A percentile compares a stretch with the other conserved stretches of the same genome.
Conservation (phyloP, 2,888 invertebrate species). For the Camponotus fellah region DNA sequence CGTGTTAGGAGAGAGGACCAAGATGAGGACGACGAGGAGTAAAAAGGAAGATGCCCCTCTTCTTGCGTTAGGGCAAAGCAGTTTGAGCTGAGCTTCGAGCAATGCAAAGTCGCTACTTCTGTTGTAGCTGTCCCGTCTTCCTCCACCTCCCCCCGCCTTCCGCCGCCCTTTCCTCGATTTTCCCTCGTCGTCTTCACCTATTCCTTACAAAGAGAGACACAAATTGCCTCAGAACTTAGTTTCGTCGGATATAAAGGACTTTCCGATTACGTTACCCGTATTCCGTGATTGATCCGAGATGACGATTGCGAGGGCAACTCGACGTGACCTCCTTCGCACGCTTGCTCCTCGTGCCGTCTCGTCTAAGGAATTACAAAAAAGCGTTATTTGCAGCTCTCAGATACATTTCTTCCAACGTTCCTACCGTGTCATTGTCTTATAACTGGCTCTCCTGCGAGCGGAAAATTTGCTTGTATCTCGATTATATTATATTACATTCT, state of each 20-base stretch:
- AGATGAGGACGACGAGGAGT: conserved; percentile 59
- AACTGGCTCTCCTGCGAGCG: background rate
- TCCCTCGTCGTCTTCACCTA: conserved; percentile 66
- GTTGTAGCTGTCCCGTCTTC: conserved; percentile 61
- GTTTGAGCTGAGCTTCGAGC: conserved; percentile 75
- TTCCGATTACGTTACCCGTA: conserved; percentile 84
- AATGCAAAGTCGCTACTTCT: conserved; percentile 82
- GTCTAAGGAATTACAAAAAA: conserved; percentile 35
- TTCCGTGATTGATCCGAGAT: conserved; percentile 83
- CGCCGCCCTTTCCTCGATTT: conserved; percentile 52
- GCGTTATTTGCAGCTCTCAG: conserved; percentile 35
- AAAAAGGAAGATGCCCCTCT: conserved; percentile 55
- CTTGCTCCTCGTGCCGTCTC: conserved; percentile 37
- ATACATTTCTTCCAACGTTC: background rate
- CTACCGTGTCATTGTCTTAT: background rate
- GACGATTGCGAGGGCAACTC: conserved; percentile 78
- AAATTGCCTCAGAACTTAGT: conserved; percentile 85
- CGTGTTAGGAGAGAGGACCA: conserved; percentile 47
- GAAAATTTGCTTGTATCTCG: background rate
- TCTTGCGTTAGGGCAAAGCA: conserved; percentile 67
- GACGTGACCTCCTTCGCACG: conserved; percentile 66
- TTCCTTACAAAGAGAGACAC: conserved; percentile 84
- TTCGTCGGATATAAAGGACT: conserved; percentile 84
- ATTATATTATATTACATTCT: background rate
- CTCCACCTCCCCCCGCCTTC: conserved; percentile 34